Evolutionary conservation across 2,888 invertebrate species (phyloP).

Genomic region (Melieria picta): DNA sequence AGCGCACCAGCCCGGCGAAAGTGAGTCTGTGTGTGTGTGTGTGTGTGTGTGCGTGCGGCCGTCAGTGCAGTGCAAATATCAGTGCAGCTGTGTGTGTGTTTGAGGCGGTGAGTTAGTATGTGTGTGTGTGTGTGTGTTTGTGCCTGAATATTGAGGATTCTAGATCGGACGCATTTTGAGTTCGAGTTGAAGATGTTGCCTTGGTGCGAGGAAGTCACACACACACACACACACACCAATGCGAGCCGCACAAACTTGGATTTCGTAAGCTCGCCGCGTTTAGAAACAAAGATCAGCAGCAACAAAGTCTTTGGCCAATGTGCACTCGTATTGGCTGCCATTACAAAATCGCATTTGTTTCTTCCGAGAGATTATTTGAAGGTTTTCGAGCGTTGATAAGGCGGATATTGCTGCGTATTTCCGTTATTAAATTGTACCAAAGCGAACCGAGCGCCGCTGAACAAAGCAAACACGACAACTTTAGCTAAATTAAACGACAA

Average conservation of each 20-base stretch:
- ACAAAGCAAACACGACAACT: too few species aligned
- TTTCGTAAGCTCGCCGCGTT: slow-evolving; percentile 1
- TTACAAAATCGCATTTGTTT: slow-evolving; percentile 49
- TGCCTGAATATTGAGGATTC: slow-evolving; percentile 35
- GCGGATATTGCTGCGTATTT: slow-evolving; percentile 60
- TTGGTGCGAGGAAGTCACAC: slow-evolving; percentile 57
- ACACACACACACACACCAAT: background rate
- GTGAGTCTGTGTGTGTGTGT: background rate
- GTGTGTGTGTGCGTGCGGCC: background rate
- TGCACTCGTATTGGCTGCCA: slow-evolving; percentile 3
- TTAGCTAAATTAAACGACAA: too few species aligned
- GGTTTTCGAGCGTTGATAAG: slow-evolving; percentile 58
- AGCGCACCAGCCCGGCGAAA: too few species aligned
- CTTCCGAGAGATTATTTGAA: slow-evolving; percentile 57
- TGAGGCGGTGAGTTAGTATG: background rate
- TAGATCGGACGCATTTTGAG: slow-evolving; percentile 33
- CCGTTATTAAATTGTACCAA: slow-evolving; percentile 45
- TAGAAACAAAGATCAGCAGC: background rate
- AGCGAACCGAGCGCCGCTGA: too few species aligned
- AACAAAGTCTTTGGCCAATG: background rate
- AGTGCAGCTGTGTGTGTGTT: slow-evolving; percentile 7
- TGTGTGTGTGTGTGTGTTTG: slow-evolving; percentile 15
- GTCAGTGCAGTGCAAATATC: background rate
- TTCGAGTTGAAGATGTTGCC: slow-evolving; percentile 51
- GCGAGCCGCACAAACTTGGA: too few species aligned